These are phyloP conservation scores for Nephrotoma flavescens DNA, from an alignment of 2,888 invertebrate species.

Conservation along the genomic window DNA sequence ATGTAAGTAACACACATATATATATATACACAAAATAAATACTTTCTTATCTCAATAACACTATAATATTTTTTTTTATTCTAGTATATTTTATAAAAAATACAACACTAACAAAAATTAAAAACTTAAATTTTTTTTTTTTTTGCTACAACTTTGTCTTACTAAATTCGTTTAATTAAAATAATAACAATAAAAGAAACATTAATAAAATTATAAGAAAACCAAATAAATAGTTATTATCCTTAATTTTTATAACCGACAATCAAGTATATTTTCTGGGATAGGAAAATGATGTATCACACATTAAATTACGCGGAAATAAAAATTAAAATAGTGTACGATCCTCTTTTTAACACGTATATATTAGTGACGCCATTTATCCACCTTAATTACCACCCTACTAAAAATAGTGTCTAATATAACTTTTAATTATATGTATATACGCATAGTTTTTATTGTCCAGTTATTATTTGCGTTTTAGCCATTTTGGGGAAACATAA, in stretches of 20 bases:
- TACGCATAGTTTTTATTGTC: not conserved
- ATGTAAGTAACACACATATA: not conserved
- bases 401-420: not conserved
- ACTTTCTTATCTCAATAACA: not conserved
- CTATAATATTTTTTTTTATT: not conserved
- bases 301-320: too few species aligned
- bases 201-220: not conserved
- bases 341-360: not conserved
- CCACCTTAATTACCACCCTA: too few species aligned
- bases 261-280: not conserved
- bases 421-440: not conserved
- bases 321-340: too few species aligned
- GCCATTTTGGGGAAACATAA: not conserved
- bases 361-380: not conserved
- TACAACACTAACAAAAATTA: not conserved
- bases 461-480: not conserved
- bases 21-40: not conserved
- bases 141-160: not conserved
- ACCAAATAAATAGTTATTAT: not conserved
- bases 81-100: not conserved
- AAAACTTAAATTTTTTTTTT: not conserved
- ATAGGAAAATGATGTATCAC: not conserved
- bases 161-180: not conserved
- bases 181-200: not conserved
- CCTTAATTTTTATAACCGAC: not conserved